These are phyloP conservation scores for Erethizon dorsatum DNA, from an alignment of 2,797 vertebrate genomes.

Conservation along the genomic window DNA sequence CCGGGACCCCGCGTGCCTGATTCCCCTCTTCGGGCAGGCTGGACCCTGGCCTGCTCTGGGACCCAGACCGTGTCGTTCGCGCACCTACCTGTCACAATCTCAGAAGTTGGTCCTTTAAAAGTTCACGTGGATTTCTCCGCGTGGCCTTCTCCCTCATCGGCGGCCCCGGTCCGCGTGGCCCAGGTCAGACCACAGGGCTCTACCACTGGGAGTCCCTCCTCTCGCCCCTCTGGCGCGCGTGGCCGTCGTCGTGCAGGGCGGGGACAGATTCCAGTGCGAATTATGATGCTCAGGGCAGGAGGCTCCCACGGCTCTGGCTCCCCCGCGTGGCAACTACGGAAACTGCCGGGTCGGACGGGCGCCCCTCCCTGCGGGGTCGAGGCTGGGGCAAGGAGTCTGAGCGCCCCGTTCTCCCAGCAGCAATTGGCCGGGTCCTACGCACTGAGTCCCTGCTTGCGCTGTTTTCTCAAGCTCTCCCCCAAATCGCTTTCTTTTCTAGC, in stretches of 20 bases:
- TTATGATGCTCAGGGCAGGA: not conserved
- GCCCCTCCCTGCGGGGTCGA: not conserved
- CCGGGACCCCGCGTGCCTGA: accelerated
- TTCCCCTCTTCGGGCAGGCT: not conserved
- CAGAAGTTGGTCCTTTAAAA: not conserved
- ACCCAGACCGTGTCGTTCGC: not conserved
- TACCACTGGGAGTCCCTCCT: not conserved
- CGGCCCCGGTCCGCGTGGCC: not conserved
- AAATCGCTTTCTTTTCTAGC: not conserved
- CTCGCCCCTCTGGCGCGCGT: not conserved
- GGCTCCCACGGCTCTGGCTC: constrained; percentile 9
- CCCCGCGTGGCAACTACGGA: not conserved
- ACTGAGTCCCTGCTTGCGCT: not conserved
- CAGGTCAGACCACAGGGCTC: not conserved
- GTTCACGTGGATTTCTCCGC: not conserved
- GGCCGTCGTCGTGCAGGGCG: accelerated
- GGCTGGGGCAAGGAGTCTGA: not conserved
- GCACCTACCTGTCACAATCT: not conserved
- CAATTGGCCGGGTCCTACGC: not conserved
- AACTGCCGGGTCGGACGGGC: constrained; percentile 30
- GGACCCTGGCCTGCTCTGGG: not conserved
- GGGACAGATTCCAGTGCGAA: not conserved
- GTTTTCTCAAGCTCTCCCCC: not conserved
- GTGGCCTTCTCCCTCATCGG: not conserved
- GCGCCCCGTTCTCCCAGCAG: accelerated